A percentile compares a stretch with the other conserved stretches of the same genome.
phyloP scores from a whole-genome alignment of 2,888 invertebrate species.

The Endotricha flammealis region DNA sequence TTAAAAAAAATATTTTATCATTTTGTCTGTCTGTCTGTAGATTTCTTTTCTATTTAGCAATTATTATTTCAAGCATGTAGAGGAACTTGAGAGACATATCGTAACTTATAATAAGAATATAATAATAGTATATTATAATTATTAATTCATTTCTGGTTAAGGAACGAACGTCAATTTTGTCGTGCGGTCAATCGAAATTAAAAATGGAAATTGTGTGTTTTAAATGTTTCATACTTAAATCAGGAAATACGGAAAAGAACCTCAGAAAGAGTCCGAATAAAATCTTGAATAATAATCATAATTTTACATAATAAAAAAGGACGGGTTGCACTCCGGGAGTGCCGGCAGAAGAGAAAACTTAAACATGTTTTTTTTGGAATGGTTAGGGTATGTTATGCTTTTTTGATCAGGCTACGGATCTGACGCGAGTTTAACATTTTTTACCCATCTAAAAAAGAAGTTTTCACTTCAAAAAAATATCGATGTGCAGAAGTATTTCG shows the following conservation, averaged over 20 bases:
- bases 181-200: constrained; percentile 57
- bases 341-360: too few species aligned
- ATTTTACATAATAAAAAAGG: too few species aligned
- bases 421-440: too few species aligned
- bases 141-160: constrained; percentile 43
- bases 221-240: constrained; percentile 22
- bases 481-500: too few species aligned
- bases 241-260: background rate
- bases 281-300: too few species aligned
- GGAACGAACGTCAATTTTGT: constrained; percentile 64
- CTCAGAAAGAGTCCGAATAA: too few species aligned
- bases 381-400: too few species aligned
- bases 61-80: constrained; percentile 60
- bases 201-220: constrained; percentile 17
- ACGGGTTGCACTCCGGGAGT: too few species aligned
- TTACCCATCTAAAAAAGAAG: too few species aligned
- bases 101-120: constrained; percentile 64
- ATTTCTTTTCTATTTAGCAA: constrained; percentile 50
- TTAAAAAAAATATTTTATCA: constrained; percentile 48
- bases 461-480: too few species aligned
- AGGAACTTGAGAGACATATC: constrained; percentile 73
- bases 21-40: constrained; percentile 49
- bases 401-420: too few species aligned
- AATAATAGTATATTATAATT: constrained; percentile 41
- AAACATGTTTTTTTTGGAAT: too few species aligned